Evolutionary conservation across 2,113 vertebrate genomes (phyloP), one percentile per base, ranked within the genome.

Genomic region (Amia ocellicauda): DNA sequence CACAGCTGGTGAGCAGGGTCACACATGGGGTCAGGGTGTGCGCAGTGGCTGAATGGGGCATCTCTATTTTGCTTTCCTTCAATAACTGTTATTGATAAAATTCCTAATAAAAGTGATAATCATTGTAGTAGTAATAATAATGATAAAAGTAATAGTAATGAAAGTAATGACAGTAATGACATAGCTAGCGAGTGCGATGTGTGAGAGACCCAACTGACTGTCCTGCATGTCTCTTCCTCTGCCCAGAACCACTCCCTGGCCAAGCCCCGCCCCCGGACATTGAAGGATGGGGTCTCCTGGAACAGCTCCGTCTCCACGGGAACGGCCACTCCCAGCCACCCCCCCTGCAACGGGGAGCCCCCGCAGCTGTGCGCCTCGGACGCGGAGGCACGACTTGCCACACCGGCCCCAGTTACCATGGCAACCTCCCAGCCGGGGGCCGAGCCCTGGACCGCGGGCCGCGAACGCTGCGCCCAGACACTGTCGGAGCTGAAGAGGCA

Each of bases 401-500:
- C 66, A 52, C 7, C 31, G 5, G n/a, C 85, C 70, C 89, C 86
- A 0, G 16, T 77, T 75, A 77, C 69, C 73, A 84, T 0, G 36
- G n/a, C n/a, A n/a, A n/a, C 7, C 54, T 75, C 73, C 56, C 84
- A 0, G 79, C 87, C 31, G 8, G 58, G 3, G 63, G 76, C 91
- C 72, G 43, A 87, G 8, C 43, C 87, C 60, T 93, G 84, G 84
- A 82, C 77, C 0, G 63, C 83, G 62, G 93, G 94, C 80, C 92
- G 93, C 72, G 90, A 91, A 67, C 85, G 84, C 50, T 84, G 80
- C 10, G 84, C 92, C 45, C 93, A 97, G 67, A 99, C 96, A 0
- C 89, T 99, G 47, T 93, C 95, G 0, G 95, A 99, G 80, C 89
- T 99, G 51, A 99, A 99, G 80, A 88, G 92, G 72, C 95, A 99